Percentiles rank a stretch among this genome's conserved stretches.
Conservation (phyloP, 2,113 vertebrate species). For the Scalopus aquaticus region DNA sequence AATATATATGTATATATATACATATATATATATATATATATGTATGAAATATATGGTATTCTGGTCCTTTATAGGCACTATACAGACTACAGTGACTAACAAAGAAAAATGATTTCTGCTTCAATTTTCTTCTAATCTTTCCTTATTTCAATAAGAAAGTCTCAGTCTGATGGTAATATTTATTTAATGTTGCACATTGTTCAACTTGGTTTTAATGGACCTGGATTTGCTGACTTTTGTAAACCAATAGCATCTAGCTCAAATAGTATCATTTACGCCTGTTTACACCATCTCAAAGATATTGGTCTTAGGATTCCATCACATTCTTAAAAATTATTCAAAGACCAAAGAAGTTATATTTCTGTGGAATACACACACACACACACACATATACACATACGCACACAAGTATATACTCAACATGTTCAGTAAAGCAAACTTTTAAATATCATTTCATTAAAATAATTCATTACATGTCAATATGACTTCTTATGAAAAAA, state of each 20-base stretch:
- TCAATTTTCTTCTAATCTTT: constrained; percentile 29
- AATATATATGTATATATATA: too few relatives aligned
- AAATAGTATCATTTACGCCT: background rate
- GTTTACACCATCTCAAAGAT: background rate
- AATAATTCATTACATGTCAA: background rate
- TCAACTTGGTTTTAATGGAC: background rate
- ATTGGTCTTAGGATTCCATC: background rate
- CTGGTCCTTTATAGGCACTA: background rate
- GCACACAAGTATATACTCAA: background rate
- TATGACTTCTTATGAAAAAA: background rate
- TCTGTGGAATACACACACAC: background rate
- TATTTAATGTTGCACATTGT: background rate
- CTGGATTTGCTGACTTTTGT: background rate
- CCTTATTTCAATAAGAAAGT: background rate
- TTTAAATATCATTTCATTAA: background rate
- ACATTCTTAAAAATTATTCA: background rate
- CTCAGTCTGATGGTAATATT: background rate
- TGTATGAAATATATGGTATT: background rate
- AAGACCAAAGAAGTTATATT: background rate
- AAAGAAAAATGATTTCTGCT: background rate
- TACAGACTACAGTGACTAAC: background rate
- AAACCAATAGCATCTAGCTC: background rate
- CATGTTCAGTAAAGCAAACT: background rate
- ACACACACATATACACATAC: too few relatives aligned
- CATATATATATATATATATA: too few relatives aligned